Base-by-base conservation (phyloP, 1,140 invertebrate species). In the Apis laboriosa region DNA sequence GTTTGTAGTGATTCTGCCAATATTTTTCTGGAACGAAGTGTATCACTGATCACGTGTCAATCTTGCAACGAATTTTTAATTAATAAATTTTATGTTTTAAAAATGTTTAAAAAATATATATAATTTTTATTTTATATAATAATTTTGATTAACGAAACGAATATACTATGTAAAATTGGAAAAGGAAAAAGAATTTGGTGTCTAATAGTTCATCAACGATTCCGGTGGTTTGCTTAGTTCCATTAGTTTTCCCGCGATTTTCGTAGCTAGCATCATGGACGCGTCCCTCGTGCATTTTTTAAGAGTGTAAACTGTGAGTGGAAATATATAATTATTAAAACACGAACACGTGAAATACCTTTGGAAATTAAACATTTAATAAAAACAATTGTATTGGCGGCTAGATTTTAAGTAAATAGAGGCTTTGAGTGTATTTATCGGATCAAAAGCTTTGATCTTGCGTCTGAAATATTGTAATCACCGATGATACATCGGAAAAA, bases 181-280 rank as follows among this genome's bases (percentile, higher is more conserved):
- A 8, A 43, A 64, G 34, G 13, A 43, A 15, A 24, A 13, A 63
- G 9, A 21, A 53, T 9, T 28, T 3, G 5, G 61, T 64, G 49
- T 17, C 4, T 34, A 17, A 12, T 5, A 24, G 49, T 76, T 76
- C 34, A 19, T 19, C 15, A 9, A 28, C 24, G 2, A 17, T 9
- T 8, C 13, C 3, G 2, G 19, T 56, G 34, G 17, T 19, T 56
- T 19, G 43, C 24, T 28, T 17, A 13, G 55, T 55, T 60, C 2
- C n/a, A 5, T 28, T 24, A 43, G 43, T 34, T 71, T 81, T 70
- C 80, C 64, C 74, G 80, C 80, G 75, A 60, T 61, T 77, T 80
- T 28, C 74, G 12, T 9, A 24, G 19, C 0, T n/a, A 24, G 0
- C 0, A 15, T 19, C 34, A 13, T 19, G 17, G 7, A 24, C 34